These are phyloP conservation scores for Dicrostonyx torquatus DNA, from an alignment of 2,797 vertebrate species.

Conservation along the genomic window DNA sequence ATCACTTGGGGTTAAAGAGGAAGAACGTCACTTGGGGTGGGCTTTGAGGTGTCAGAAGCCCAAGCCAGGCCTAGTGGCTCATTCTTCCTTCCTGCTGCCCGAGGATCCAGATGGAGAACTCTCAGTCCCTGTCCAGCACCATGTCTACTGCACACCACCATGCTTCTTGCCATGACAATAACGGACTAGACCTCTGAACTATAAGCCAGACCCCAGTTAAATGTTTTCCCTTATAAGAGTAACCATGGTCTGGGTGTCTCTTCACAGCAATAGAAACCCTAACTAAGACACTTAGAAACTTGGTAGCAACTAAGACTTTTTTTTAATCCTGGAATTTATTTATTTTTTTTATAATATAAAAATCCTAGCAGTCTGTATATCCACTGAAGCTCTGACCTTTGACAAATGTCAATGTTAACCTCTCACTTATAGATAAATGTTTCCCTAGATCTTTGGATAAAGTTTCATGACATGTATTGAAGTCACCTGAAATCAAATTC, in stretches of 20 bases:
- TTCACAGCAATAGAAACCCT: not conserved
- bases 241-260: not conserved
- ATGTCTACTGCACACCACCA: not conserved
- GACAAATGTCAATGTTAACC: constrained; percentile 9
- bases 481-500: constrained; percentile 35
- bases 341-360: constrained; percentile 7
- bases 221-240: not conserved
- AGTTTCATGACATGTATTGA: not conserved
- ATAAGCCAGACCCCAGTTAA: not conserved
- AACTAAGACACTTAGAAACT: not conserved
- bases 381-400: constrained; percentile 49
- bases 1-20: too few relatives aligned
- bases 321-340: not conserved
- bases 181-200: not conserved
- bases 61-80: too few relatives aligned
- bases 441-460: constrained; percentile 13
- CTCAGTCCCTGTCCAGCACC: not conserved
- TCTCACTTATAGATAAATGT: not conserved
- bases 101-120: not conserved
- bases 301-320: constrained; percentile 1
- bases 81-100: not conserved
- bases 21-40: not conserved
- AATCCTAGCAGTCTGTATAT: constrained; percentile 22
- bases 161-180: not conserved
- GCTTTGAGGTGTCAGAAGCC: not conserved